Conservation (phyloP, 1,140 invertebrate genomes). For the Apocrypta bakeri region DNA sequence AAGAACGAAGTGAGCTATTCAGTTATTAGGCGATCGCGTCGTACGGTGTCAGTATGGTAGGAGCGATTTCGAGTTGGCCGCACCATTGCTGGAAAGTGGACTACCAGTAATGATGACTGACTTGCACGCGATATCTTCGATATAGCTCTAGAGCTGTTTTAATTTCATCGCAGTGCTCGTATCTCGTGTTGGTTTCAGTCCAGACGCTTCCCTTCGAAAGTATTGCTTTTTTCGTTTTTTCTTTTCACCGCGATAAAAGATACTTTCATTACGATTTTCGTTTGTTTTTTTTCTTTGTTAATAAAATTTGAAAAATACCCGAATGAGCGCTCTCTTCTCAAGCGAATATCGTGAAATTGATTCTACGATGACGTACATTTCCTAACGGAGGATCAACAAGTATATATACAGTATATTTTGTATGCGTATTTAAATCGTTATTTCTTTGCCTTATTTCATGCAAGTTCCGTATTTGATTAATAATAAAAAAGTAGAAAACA, state of each 20-base stretch:
- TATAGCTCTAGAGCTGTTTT: not conserved
- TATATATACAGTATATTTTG: too few relatives aligned
- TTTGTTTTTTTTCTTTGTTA: too few relatives aligned
- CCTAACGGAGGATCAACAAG: too few relatives aligned
- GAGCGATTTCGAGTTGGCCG: not conserved
- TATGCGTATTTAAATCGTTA: too few relatives aligned
- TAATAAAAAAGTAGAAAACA: too few relatives aligned
- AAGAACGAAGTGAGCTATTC: not conserved
- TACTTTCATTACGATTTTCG: not conserved
- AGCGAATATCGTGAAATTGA: too few relatives aligned
- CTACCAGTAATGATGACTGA: not conserved
- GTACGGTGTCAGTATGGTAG: not conserved
- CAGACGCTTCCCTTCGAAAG: not conserved
- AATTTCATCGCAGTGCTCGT: not conserved
- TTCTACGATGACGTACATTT: too few relatives aligned
- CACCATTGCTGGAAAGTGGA: not conserved
- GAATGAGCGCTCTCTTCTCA: too few relatives aligned
- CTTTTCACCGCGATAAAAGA: not conserved
- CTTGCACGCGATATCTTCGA: not conserved
- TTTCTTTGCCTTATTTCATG: too few relatives aligned
- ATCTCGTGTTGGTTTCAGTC: not conserved
- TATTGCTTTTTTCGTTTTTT: not conserved
- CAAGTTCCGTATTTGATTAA: too few relatives aligned
- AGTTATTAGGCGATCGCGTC: not conserved
- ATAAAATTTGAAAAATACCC: too few relatives aligned